Percentiles rank a stretch among this genome's conserved stretches.
phyloP scores from a whole-genome alignment of 2,797 vertebrate genomes.

The Cyclopterus lumpus region DNA sequence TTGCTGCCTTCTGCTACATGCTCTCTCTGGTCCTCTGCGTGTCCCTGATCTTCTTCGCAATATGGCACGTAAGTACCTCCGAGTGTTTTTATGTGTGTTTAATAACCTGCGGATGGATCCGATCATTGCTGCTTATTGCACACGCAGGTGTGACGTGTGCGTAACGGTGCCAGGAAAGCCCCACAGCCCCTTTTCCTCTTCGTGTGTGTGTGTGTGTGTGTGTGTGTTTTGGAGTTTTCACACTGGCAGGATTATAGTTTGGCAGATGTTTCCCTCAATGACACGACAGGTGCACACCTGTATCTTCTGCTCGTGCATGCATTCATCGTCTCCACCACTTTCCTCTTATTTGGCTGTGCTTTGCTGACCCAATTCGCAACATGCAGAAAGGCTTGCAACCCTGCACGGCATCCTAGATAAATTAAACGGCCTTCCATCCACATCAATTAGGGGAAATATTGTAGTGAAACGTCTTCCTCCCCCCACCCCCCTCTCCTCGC shows the following conservation, averaged over 20 bases:
- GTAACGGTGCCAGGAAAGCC: background rate
- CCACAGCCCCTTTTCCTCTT: background rate
- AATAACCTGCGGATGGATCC: background rate
- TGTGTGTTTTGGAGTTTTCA: background rate
- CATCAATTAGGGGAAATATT: slow-evolving; percentile 59
- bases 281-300: slow-evolving; percentile 51
- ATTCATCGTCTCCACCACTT: background rate
- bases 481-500: slow-evolving; percentile 13
- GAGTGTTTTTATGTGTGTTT: background rate
- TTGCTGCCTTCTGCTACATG: slow-evolving; percentile 90
- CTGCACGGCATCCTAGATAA: slow-evolving; percentile 38
- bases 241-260: background rate
- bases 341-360: background rate
- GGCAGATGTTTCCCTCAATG: background rate
- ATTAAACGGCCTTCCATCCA: slow-evolving; percentile 54
- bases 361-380: slow-evolving; percentile 46
- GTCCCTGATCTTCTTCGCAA: slow-evolving; percentile 87
- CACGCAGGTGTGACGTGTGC: slow-evolving; percentile 33
- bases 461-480: slow-evolving; percentile 15
- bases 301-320: background rate
- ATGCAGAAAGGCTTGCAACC: slow-evolving; percentile 10
- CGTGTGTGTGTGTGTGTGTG: background rate
- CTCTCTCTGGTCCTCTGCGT: slow-evolving; percentile 87
- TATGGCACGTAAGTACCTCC: slow-evolving; percentile 86
- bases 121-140: background rate